A percentile compares a stretch with the other conserved stretches of the same genome.
Conservation (phyloP, 2,113 vertebrate species). For the Barnardius zonarius region DNA sequence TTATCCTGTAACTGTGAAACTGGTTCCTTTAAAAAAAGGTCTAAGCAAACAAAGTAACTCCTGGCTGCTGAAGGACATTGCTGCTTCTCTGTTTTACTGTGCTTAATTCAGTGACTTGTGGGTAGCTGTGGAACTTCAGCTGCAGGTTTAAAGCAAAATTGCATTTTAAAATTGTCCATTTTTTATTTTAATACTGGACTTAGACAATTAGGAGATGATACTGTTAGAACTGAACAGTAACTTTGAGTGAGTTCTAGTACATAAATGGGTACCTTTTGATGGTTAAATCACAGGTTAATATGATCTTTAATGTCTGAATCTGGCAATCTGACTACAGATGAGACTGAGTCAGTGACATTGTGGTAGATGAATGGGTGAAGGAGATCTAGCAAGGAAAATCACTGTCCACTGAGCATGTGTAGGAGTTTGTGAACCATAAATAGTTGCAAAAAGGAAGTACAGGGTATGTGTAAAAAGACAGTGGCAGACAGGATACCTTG, state of each 20-base stretch:
- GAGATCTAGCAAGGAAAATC: not conserved
- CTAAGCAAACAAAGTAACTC: not conserved
- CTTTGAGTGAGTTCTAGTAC: not conserved
- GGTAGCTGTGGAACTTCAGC: not conserved
- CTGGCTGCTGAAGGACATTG: not conserved
- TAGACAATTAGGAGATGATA: not conserved
- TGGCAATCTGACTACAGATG: not conserved
- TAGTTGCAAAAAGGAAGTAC: not conserved
- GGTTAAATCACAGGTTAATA: not conserved
- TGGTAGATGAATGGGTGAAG: not conserved
- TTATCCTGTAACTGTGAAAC: not conserved
- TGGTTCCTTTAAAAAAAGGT: not conserved
- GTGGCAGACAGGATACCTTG: not conserved
- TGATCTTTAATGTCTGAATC: not conserved
- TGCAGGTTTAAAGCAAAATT: not conserved
- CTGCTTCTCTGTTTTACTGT: not conserved
- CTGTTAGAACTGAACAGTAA: not conserved
- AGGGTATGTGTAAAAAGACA: not conserved
- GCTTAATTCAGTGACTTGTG: not conserved
- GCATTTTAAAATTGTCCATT: not conserved
- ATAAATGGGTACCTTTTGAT: not conserved
- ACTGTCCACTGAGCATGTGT: not conserved
- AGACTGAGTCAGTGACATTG: not conserved
- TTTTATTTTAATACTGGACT: not conserved
- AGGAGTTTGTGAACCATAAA: not conserved